Base-by-base conservation (phyloP, 2,113 vertebrate species). In the Cololabis saira region DNA sequence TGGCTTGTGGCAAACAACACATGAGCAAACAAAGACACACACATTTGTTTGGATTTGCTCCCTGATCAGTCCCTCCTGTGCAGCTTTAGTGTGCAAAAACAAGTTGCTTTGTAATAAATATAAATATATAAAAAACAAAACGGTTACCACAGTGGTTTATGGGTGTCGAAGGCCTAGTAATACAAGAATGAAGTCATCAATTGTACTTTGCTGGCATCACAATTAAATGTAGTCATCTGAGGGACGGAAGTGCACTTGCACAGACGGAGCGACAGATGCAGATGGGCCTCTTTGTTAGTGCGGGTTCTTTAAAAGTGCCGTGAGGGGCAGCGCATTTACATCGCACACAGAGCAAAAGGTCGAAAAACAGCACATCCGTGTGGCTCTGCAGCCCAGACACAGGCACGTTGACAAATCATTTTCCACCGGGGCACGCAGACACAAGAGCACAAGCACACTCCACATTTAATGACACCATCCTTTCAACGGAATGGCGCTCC, bases 391-490 rank as follows among this genome's bases (percentile, higher is more conserved):
- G 45, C 21, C 43, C 3, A 42, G 44, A 45, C 24, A 14, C 57
- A 48, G 11, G 27, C 59, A 53, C 65, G 57, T 71, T 72, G 33
- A 72, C 65, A 63, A 71, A 74, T 57, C 56, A 17, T 41, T 27
- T 57, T 30, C 11, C n/a, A 59, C 51, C 16, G 71, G 15, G 14
- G 18, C 53, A 49, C 63, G 18, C 17, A 2, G 14, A 43, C 41
- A 27, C 16, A 11, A n/a, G 73, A 30, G 15, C 27, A 57, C 56
- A 58, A 40, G 73, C 67, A 16, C 61, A 64, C 77, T 76, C 60
- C 45, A 76, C 51, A 61, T 71, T 67, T 79, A 86, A 86, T 84
- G 63, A 81, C 65, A 57, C 58, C 45, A 19, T 70, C 58, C 52
- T 73, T 73, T 81, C 43, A 63, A 48, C 27, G 40, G 57, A 78